Evolutionary conservation across 2,888 invertebrate genomes (phyloP), one percentile per base, ranked within the genome.

Genomic region (Heliconius ethilla): DNA sequence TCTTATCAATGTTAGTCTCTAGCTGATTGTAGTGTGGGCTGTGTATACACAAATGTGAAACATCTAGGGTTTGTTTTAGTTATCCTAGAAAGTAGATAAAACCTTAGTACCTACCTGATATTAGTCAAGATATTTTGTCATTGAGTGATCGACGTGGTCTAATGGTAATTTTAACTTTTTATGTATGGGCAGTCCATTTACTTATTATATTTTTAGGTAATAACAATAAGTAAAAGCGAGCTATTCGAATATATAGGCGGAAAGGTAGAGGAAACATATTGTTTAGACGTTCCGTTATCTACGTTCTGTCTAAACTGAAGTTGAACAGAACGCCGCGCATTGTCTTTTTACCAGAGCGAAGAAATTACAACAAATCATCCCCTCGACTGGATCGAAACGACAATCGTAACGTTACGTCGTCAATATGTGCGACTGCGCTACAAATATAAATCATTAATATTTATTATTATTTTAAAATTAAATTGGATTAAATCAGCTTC

Each of bases 11-110:
- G 63, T 72, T 75, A 70, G 72, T 70, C 37, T 76, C 59, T 40
- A 18, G 29, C 37, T 77, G 75, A 76, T 62, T 75, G 73, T 73
- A 77, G 72, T 72, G 73, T 78, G 77, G 72, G 69, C 69, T 76
- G 76, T 77, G 73, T 79, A 65, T 67, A 78, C 70, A 78, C 77
- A 70, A 55, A 77, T 65, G 80, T 78, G 77, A 80, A 75, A 80
- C 51, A 51, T 22, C 62, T 75, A 67, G 67, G 62, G 51, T 67
- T 70, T 72, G 74, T 69, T 33, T 78, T 33, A 76, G 76, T 59
- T 59, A 77, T 77, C 74, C 45, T 70, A 62, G 45, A 70, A 74
- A 69, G 29, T 74, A 74, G 59, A 75, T 75, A 75, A 72, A 67
- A 13, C 25, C 29, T 66, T 67, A 18, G 62, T 40, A 40, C 40